Conservation (phyloP, 1,140 invertebrate genomes). For the Orius insidiosus region DNA sequence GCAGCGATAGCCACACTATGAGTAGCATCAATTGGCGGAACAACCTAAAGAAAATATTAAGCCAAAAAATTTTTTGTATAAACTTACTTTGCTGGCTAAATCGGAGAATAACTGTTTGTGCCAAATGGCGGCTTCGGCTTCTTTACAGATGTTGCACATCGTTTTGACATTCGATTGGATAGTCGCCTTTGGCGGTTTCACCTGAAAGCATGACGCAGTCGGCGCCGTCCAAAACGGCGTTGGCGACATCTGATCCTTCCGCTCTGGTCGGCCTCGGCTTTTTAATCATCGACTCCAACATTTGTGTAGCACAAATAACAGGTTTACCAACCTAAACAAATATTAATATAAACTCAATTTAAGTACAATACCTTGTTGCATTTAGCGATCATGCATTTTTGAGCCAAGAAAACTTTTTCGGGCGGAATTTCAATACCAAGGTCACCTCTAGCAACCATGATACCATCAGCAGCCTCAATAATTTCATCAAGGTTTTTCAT, state of each 20-base stretch:
- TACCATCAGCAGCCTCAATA: conserved; percentile 80
- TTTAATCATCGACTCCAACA: conserved; percentile 97
- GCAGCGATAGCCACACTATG: conserved; percentile 91
- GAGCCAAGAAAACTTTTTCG: conserved; percentile 96
- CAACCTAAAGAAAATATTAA: conserved; percentile 31
- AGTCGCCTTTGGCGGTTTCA: conserved; percentile 96
- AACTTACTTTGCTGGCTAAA: conserved; percentile 11
- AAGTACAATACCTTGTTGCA: conserved; percentile 51
- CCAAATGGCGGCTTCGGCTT: conserved; percentile 95
- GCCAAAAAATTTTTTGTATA: conserved; percentile 1
- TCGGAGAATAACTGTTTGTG: conserved; percentile 85
- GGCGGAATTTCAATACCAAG: conserved; percentile 95
- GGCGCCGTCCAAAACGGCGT: conserved; percentile 91
- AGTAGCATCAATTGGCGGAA: conserved; percentile 66
- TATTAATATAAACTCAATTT: conserved; percentile 8
- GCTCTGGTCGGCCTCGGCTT: conserved; percentile 91
- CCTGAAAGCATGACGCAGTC: conserved; percentile 97
- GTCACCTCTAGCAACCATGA: conserved; percentile 95
- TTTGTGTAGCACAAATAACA: conserved; percentile 94
- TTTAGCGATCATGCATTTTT: conserved; percentile 90
- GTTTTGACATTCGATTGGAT: conserved; percentile 83
- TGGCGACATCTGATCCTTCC: conserved; percentile 93
- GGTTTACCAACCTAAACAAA: conserved; percentile 71
- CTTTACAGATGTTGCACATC: conserved; percentile 93
- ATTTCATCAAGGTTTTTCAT: conserved; percentile 89